Base-by-base conservation (phyloP, 2,888 invertebrate species). In the Elaeidobius kamerunicus region DNA sequence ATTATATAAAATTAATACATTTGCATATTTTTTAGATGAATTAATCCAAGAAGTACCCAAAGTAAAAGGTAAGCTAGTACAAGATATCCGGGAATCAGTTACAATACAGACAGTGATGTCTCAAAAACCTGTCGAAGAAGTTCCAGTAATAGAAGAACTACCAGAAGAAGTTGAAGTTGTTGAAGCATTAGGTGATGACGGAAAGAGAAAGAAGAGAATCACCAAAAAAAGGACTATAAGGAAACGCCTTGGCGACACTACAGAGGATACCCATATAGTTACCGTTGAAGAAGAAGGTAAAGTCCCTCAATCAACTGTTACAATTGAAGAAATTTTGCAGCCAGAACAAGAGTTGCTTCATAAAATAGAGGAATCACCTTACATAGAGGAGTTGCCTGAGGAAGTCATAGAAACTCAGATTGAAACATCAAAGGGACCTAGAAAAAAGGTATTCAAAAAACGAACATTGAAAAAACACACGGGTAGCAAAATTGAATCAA, bases 161-260 rank as follows among this genome's bases (percentile, higher is more conserved):
- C 74, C 76, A 19, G 72, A 74, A 63, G 65, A 72, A 56, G 70
- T 75, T 1, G 69, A 73, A 57, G 65, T 73, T 2, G 65, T 66
- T 1, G 68, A 68, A 60, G 64, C 69, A 28, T 58, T 61, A 27
- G 67, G 67, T 0, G 61, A 64, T 51, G 62, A 64, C 1, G 67
- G 64, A 1, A 44, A 56, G 12, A 54, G 53, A 42, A 56, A 58
- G 45, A 64, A 64, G 46, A 62, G 62, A 48, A 57, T 64, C 2
- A 69, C 68, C 15, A 76, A 72, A 11, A 76, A 73, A 55, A 71
- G 69, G 6, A 71, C 71, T 41, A 69, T 74, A 2, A 73, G 71
- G 52, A 74, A 73, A 44, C 71, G 70, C 11, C 68, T 63, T 45
- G 71, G 67, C 16, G 66, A 57, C 14, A 65, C 63, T 55, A 56